Base-by-base conservation (phyloP, 2,113 vertebrate species). In the Maccullochella peelii region DNA sequence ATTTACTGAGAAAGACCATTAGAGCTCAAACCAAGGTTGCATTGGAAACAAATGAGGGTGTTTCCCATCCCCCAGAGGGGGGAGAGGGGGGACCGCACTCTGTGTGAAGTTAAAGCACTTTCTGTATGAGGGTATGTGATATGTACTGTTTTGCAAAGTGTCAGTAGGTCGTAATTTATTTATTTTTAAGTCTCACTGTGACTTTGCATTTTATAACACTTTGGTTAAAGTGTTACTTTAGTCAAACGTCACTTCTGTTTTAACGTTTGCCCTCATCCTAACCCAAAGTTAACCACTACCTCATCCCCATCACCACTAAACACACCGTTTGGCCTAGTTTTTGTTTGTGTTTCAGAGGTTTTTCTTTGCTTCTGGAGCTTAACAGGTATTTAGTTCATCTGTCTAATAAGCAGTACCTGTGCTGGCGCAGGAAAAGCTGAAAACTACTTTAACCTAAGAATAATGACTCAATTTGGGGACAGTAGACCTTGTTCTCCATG, bases 401-500 rank as follows among this genome's bases (percentile, higher is more conserved):
- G 25, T 70, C 44, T 38, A 47, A 16, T 55, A 40, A 63, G 25
- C 49, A 62, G 50, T n/a, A 25, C 27, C 25, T 69, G 18, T 77
- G 16, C 27, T 42, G 73, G 68, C 38, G 72, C 54, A 4, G 36
- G 25, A 69, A 62, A 75, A 72, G 11, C 38, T 50, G 23, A 20
- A 47, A 52, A 63, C 33, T n/a, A 27, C 11, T 47, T 74, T 25
- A 80, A 72, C 59, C 33, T 67, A 38, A 86, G 59, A 90, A 78
- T 86, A 86, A 89, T 82, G 47, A 44, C 72, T 90, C 85, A n/a
- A 80, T 87, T 65, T 83, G 50, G 15, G 33, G 40, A 79, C 36
- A 10, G 52, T 40, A 38, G 65, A 49, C 44, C 42, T 71, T 42
- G 40, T 70, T 76, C 47, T 83, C 25, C 38, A 18, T 58, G 23